Evolutionary conservation across 2,888 invertebrate genomes (phyloP), one percentile per base, ranked within the genome.

Genomic region (Nineta flava): DNA sequence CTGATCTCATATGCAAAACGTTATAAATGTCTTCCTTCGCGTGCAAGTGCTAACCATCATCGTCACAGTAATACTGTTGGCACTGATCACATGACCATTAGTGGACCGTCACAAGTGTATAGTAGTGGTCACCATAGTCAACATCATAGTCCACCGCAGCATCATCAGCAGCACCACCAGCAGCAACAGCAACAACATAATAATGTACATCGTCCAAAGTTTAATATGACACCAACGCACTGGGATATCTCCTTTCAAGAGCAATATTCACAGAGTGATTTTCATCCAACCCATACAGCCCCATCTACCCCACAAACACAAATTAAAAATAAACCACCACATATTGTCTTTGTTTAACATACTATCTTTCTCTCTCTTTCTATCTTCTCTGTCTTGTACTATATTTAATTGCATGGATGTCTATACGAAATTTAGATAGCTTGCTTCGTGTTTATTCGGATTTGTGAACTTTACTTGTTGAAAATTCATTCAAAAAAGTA

Each of bases 271-370:
- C 38, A 15, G 12, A 38, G n/a, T 26, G 44, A 44, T 21, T 44
- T 16, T 26, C 26, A 26, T 26, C 26, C 4, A 7, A 26, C 26
- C 5, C 26, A 26, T 26, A 2, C 19, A 7, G 1, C 26, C 19
- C 17, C 16, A 10, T n/a, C 6, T 10, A 17, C 13, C 26, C 44
- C 44, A 4, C 15, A 26, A 44, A 13, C 44, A 21, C 44, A 44
- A 19, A 26, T 19, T 26, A 44, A 44, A 44, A 16, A 44, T 17
- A 44, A 44, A 21, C 44, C 44, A 26, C 44, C 44, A 16, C 44
- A 44, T 21, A 44, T 44, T 44, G 44, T 44, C 19, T 44, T 44
- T 21, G 44, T 44, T 19, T 44, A 44, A 43, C 15, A 38, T 13
- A 38, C 38, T 38, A 38, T 38, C 38, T 5, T 13, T 13, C 38